phyloP scores from a whole-genome alignment of 2,888 invertebrate species.

The Nephrotoma flavescens region DNA sequence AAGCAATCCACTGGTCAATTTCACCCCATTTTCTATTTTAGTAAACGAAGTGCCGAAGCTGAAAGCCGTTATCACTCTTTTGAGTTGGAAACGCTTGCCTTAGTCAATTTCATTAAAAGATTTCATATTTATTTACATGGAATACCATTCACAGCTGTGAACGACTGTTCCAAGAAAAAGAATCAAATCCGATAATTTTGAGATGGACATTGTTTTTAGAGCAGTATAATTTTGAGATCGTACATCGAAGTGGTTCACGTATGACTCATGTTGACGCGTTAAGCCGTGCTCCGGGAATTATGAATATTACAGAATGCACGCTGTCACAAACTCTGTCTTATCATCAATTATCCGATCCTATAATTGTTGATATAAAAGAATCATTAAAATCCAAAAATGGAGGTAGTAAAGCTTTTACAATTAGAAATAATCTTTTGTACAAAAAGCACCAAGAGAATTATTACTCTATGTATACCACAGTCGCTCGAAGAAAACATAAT shows the following conservation, averaged over 20 bases:
- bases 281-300: not conserved
- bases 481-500: too few relatives aligned
- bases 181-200: too few relatives aligned
- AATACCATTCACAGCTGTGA: not conserved
- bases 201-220: too few relatives aligned
- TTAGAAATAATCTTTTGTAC: too few relatives aligned
- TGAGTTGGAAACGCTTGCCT: not conserved
- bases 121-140: not conserved
- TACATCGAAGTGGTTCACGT: not conserved
- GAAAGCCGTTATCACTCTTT: not conserved
- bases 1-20: not conserved
- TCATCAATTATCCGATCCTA: not conserved
- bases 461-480: too few relatives aligned
- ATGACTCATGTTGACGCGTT: not conserved
- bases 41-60: not conserved
- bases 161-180: too few relatives aligned
- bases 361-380: not conserved
- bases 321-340: not conserved
- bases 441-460: not conserved
- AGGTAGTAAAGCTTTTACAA: not conserved
- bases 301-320: not conserved
- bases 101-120: not conserved
- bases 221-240: too few relatives aligned
- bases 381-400: not conserved
- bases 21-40: not conserved